Evolutionary conservation across 2,888 invertebrate species (phyloP), one percentile per base, ranked within the genome.

Genomic region (Cheilosia soror): DNA sequence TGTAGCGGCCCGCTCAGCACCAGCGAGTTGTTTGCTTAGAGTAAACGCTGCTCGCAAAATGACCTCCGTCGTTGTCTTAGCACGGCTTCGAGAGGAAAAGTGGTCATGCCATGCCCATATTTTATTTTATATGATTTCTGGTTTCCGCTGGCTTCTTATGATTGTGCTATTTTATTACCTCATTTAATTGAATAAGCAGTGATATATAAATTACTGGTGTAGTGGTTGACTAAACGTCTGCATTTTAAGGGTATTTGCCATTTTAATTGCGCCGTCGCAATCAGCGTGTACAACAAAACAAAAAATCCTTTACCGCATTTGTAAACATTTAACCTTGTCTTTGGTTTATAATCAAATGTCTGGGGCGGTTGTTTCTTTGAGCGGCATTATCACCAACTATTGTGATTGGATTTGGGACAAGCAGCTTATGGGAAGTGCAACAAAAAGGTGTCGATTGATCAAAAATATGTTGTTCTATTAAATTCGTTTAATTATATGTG

Each of bases 101-200:
- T 80, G 76, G 31, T 57, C 66, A 80, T 76, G 80, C 77, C 80
- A 85, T 71, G 79, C 75, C 84, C 75, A 80, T 84, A 63, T 60
- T 79, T 76, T 49, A 47, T 55, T 76, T 82, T 71, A 55, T 80
- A 68, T 66, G 65, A 80, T 85, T 85, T 80, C 75, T 69, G 65
- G 80, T 85, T 81, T 81, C 25, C 44, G 9, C 55, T 68, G 73
- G 58, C 76, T 71, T 71, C 66, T 76, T 62, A 11, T 37, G 60
- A 42, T 62, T 79, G 63, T 62, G 72, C 68, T 68, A 42, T 49
- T 85, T 85, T 77, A 81, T 81, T 72, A 53, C 85, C 49, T 51
- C 51, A 76, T 80, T 85, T 72, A 85, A 72, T 80, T 80, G 57
- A 85, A 80, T 49, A 47, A 71, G 66, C 42, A 79, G 66, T 37